Conservation (phyloP, 2,888 invertebrate genomes). For the Rhingia rostrata region DNA sequence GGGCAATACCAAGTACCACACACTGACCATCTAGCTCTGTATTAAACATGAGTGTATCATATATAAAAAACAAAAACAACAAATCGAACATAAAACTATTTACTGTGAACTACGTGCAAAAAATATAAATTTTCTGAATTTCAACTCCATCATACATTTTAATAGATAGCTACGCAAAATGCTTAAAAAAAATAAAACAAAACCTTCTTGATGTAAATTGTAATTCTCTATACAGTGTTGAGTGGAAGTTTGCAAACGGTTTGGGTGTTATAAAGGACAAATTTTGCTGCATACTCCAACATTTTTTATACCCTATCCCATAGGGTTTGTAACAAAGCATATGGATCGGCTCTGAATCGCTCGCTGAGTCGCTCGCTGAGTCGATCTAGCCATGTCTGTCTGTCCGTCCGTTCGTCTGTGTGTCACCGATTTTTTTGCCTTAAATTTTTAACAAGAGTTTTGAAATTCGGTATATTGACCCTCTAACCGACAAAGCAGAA, state of each 20-base stretch:
- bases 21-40: neutral
- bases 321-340: too few species aligned
- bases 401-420: too few species aligned
- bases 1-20: constrained; percentile 8
- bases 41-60: neutral
- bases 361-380: too few species aligned
- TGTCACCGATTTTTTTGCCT: too few species aligned
- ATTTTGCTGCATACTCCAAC: too few species aligned
- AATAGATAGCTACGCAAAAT: constrained; percentile 24
- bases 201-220: constrained; percentile 1
- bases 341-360: too few species aligned
- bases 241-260: neutral
- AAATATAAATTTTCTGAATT: constrained; percentile 42
- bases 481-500: too few species aligned
- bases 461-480: too few species aligned
- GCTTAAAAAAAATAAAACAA: neutral
- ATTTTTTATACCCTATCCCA: too few species aligned
- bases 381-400: too few species aligned
- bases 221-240: neutral
- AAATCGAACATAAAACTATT: constrained; percentile 50
- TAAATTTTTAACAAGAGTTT: too few species aligned
- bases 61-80: constrained; percentile 2
- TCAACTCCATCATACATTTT: constrained; percentile 31
- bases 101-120: constrained; percentile 41
- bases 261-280: too few species aligned